Evolutionary conservation across 2,888 invertebrate genomes (phyloP).

Genomic region (Creontiades dilutus): DNA sequence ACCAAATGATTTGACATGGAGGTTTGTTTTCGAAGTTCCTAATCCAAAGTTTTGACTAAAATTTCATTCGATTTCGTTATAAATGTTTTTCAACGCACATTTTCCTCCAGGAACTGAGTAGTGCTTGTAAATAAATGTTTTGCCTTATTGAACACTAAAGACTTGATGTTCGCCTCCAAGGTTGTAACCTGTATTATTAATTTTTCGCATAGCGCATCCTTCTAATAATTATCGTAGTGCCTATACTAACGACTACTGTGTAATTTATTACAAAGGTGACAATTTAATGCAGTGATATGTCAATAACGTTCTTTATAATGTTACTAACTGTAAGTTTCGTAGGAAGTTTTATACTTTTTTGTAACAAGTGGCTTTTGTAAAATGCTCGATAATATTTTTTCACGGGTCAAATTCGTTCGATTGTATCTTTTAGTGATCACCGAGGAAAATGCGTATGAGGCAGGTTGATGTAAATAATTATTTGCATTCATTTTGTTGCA

Average conservation of each 20-base stretch:
- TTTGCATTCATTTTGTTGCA: not conserved
- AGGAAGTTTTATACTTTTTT: conserved; percentile 18
- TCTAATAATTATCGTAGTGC: conserved; percentile 8
- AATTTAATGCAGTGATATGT: not conserved
- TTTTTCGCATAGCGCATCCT: not conserved
- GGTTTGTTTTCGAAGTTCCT: conserved; percentile 21
- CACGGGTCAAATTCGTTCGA: conserved; percentile 21
- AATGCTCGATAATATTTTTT: conserved; percentile 13
- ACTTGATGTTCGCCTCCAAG: conserved; percentile 30
- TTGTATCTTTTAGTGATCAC: not conserved
- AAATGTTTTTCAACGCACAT: no score
- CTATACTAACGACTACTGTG: not conserved
- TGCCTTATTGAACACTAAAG: not conserved
- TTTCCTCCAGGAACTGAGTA: not conserved
- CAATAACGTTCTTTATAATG: not conserved
- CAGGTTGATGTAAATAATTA: not conserved
- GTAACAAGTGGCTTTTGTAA: conserved; percentile 27
- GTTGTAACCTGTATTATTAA: conserved; percentile 18
- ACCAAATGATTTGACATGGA: not conserved
- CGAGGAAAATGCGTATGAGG: conserved; percentile 4
- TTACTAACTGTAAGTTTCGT: not conserved
- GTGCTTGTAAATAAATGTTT: not conserved
- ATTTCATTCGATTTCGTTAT: no score
- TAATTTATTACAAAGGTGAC: not conserved
- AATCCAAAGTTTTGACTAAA: not conserved